Conservation (phyloP, 2,113 vertebrate species). For the Mobula hypostoma region DNA sequence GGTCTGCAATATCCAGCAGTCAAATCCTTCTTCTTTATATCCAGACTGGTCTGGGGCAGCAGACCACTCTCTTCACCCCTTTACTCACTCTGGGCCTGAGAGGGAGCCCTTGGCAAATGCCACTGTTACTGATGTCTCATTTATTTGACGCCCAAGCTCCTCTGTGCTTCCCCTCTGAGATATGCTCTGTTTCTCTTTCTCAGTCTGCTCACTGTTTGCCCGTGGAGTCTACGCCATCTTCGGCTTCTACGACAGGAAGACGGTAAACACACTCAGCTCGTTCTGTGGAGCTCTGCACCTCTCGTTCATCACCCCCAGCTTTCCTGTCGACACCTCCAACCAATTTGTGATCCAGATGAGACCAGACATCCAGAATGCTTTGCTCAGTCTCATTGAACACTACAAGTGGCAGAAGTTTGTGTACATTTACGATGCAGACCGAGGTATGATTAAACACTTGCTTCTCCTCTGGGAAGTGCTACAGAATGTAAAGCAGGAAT, state of each 20-base stretch:
- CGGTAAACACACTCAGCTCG: conserved; percentile 96
- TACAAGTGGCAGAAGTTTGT: conserved; percentile 96
- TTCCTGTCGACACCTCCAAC: conserved; percentile 90
- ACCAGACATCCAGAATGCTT: conserved; percentile 88
- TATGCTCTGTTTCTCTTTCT: conserved; percentile 31
- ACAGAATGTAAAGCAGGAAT: too few species aligned
- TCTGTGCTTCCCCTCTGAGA: too few species aligned
- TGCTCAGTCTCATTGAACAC: conserved; percentile 89
- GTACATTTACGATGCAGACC: conserved; percentile 95
- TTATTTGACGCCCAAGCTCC: too few species aligned
- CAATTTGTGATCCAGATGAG: conserved; percentile 97
- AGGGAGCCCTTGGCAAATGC: not conserved
- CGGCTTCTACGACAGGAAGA: conserved; percentile 92
- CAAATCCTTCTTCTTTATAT: too few species aligned
- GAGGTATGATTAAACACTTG: conserved; percentile 59
- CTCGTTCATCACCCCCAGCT: conserved; percentile 94
- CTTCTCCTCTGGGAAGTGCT: not conserved
- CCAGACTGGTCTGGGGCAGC: not conserved
- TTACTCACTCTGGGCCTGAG: not conserved
- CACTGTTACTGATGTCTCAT: too few species aligned
- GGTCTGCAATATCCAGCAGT: too few species aligned
- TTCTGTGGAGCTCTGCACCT: conserved; percentile 97
- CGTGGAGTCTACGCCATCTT: conserved; percentile 98
- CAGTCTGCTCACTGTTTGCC: conserved; percentile 97
- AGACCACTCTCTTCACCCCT: not conserved